Percentiles rank a stretch among this genome's conserved stretches.
Conservation (phyloP, 2,113 vertebrate genomes). For the Lanius collurio region DNA sequence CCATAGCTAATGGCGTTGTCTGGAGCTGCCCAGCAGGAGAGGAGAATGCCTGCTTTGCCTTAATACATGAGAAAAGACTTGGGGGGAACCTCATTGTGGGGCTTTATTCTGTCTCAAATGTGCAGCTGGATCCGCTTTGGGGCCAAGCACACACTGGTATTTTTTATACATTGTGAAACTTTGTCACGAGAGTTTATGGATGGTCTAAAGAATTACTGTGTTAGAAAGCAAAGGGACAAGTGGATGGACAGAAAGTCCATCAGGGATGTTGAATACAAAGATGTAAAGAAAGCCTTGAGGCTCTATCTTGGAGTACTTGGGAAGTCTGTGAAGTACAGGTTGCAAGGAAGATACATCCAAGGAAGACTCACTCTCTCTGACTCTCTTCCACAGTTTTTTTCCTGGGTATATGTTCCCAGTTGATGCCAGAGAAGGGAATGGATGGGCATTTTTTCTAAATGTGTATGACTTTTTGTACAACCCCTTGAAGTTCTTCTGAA, state of each 20-base stretch:
- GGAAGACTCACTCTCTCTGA: neutral
- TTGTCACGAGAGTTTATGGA: neutral
- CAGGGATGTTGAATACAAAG: neutral
- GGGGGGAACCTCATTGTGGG: neutral
- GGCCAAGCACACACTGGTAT: too few relatives aligned
- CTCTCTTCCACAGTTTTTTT: neutral
- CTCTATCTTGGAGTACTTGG: neutral
- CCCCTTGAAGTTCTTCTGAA: neutral
- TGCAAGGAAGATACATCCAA: neutral
- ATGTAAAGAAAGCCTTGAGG: neutral
- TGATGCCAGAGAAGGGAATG: neutral
- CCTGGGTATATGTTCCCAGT: neutral
- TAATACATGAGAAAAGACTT: neutral
- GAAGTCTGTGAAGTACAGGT: neutral
- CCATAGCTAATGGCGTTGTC: neutral
- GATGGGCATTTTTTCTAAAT: neutral
- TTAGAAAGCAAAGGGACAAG: neutral
- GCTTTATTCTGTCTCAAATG: accelerated
- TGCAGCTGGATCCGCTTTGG: neutral
- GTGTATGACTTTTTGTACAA: neutral
- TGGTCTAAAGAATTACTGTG: neutral
- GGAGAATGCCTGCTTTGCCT: neutral
- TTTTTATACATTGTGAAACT: neutral
- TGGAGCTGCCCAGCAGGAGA: neutral
- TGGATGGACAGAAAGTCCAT: neutral